These are phyloP conservation scores for Zingel zingel DNA, from an alignment of 2,113 vertebrate genomes.

Conservation along the genomic window DNA sequence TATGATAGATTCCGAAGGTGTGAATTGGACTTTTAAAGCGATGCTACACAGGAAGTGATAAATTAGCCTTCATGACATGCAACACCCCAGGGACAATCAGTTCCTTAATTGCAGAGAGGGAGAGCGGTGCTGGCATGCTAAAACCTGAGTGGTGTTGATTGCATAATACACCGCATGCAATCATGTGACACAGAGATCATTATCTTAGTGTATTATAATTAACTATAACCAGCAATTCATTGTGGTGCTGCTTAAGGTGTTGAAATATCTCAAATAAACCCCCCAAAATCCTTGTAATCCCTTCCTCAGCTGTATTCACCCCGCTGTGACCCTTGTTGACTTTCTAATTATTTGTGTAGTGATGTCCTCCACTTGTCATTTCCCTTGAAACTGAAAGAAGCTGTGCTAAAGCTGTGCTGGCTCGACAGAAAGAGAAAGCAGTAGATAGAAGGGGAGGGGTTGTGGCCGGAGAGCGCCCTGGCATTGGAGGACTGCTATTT, in stretches of 20 bases:
- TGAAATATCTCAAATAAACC: conserved; percentile 32
- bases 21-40: conserved; percentile 69
- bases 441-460: conserved; percentile 43
- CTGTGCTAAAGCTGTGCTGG: conserved; percentile 45
- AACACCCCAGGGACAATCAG: conserved; percentile 64
- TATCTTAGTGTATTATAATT: conserved; percentile 59
- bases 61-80: conserved; percentile 57
- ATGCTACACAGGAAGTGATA: conserved; percentile 46
- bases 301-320: conserved; percentile 22
- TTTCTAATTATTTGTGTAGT: conserved; percentile 42
- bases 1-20: conserved; percentile 61
- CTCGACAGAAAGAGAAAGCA: conserved; percentile 25
- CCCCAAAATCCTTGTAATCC: conserved; percentile 11
- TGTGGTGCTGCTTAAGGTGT: conserved; percentile 30
- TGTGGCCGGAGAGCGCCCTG: conserved; percentile 60
- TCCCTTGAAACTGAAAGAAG: conserved; percentile 53
- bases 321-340: conserved; percentile 48
- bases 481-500: conserved; percentile 51
- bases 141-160: conserved; percentile 70
- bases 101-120: conserved; percentile 47
- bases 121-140: conserved; percentile 57
- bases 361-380: conserved; percentile 59
- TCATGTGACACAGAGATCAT: conserved; percentile 66
- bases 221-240: conserved; percentile 53
- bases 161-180: conserved; percentile 39